Conservation (phyloP, 1,140 invertebrate genomes). For the Drosophila mauritiana region DNA sequence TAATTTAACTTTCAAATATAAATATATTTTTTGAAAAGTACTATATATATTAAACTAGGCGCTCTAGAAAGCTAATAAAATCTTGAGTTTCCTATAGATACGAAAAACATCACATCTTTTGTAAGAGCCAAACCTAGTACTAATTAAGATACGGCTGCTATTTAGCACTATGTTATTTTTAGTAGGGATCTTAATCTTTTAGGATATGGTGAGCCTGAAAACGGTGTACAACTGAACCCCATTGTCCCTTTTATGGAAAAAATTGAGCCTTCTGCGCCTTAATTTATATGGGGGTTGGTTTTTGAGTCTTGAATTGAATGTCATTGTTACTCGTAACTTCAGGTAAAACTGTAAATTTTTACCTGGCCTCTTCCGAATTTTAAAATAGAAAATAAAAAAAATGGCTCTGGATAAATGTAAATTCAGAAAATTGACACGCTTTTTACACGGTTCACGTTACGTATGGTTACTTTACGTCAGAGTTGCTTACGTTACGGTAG, state of each 20-base stretch:
- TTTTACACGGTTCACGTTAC: neutral
- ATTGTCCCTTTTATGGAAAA: conserved; percentile 4
- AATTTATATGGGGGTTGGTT: conserved; percentile 75
- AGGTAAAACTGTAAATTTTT: conserved; percentile 59
- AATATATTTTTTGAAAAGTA: no score
- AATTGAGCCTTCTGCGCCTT: conserved; percentile 56
- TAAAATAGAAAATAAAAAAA: no score
- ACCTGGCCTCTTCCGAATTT: conserved; percentile 39
- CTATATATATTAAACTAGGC: no score
- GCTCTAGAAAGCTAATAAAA: no score
- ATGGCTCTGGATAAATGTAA: no score
- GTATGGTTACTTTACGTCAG: conserved; percentile 1
- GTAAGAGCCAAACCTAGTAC: no score
- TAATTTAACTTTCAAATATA: no score
- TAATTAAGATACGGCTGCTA: no score
- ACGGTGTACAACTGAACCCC: conserved; percentile 10
- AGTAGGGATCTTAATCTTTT: neutral
- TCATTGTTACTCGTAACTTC: conserved; percentile 21
- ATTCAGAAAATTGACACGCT: neutral
- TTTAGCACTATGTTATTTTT: neutral
- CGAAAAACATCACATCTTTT: no score
- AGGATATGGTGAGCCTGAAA: no score
- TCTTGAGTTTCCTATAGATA: no score
- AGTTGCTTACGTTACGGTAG: conserved; percentile 3
- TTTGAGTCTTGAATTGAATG: conserved; percentile 47